These are phyloP conservation scores for Vireo griseus DNA, from an alignment of 2,797 vertebrate genomes.

Conservation along the genomic window DNA sequence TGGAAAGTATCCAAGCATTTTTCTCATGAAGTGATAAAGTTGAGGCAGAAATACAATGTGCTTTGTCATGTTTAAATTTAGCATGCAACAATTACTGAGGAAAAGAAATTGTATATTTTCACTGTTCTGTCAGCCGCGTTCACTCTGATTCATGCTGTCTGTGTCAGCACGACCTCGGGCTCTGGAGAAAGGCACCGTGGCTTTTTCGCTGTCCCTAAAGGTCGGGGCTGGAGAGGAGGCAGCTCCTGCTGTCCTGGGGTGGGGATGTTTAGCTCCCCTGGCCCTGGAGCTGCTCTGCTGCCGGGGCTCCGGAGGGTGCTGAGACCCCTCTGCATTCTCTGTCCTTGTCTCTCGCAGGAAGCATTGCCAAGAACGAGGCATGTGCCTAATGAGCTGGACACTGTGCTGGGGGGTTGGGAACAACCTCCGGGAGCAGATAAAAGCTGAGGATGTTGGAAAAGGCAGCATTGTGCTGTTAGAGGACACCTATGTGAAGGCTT, in stretches of 20 bases:
- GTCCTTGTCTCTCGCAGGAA: background rate
- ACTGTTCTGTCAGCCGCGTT: conserved; percentile 10
- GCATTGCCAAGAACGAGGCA: background rate
- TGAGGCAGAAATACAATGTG: conserved; percentile 35
- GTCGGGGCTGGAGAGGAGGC: background rate
- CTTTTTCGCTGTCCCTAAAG: background rate
- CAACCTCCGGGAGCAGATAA: background rate
- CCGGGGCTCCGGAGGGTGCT: background rate
- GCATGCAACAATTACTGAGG: conserved; percentile 14
- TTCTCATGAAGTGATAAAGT: background rate
- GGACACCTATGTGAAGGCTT: background rate
- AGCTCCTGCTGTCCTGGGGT: background rate
- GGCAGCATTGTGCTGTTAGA: background rate
- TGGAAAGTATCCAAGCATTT: background rate
- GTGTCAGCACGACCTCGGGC: background rate
- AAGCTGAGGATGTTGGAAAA: background rate
- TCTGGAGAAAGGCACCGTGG: background rate
- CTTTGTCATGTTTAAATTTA: conserved; percentile 61
- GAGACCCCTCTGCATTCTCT: background rate
- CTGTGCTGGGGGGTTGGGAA: rapidly evolving
- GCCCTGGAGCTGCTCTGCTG: background rate
- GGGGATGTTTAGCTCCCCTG: background rate
- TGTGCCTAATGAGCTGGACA: background rate
- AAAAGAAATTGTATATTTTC: background rate
- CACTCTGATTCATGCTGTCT: background rate